Evolutionary conservation across 2,113 vertebrate species (phyloP).

Genomic region (Myxocyprinus asiaticus): DNA sequence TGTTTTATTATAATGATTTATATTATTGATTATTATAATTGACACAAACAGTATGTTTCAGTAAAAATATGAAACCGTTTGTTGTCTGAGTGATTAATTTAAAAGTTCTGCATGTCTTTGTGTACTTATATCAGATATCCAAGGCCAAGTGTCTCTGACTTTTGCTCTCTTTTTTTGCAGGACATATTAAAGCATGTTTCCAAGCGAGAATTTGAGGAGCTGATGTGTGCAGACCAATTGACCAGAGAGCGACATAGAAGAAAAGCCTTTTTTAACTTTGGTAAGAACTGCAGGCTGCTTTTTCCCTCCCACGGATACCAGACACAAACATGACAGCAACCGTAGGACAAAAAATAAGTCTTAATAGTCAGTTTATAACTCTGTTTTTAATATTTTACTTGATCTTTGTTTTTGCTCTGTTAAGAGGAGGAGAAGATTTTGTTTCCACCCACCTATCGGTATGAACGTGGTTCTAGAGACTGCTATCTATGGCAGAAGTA

Average conservation of each 20-base stretch:
- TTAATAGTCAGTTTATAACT: too few species aligned
- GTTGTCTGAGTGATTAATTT: too few species aligned
- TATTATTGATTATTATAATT: too few species aligned
- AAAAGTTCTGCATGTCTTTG: too few species aligned
- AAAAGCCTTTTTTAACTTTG: conserved; percentile 85
- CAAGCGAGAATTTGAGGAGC: conserved; percentile 81
- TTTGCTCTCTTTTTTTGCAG: conserved; percentile 58
- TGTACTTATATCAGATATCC: background rate
- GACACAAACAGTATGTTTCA: too few species aligned
- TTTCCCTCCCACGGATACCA: background rate
- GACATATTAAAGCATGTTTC: conserved; percentile 81
- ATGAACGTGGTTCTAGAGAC: conserved; percentile 84
- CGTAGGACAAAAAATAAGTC: too few species aligned
- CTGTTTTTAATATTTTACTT: background rate
- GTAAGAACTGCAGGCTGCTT: conserved; percentile 67
- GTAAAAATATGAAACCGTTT: too few species aligned
- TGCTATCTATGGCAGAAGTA: conserved; percentile 85
- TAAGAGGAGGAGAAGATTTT: conserved; percentile 85
- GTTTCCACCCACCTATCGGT: conserved; percentile 88
- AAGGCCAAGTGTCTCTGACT: background rate
- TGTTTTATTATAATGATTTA: background rate
- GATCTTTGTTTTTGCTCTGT: conserved; percentile 42
- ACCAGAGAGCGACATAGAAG: conserved; percentile 82
- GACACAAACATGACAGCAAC: background rate
- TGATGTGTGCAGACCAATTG: conserved; percentile 87